Conservation (phyloP, 2,888 invertebrate species). For the Dicyrtoma fusca region DNA sequence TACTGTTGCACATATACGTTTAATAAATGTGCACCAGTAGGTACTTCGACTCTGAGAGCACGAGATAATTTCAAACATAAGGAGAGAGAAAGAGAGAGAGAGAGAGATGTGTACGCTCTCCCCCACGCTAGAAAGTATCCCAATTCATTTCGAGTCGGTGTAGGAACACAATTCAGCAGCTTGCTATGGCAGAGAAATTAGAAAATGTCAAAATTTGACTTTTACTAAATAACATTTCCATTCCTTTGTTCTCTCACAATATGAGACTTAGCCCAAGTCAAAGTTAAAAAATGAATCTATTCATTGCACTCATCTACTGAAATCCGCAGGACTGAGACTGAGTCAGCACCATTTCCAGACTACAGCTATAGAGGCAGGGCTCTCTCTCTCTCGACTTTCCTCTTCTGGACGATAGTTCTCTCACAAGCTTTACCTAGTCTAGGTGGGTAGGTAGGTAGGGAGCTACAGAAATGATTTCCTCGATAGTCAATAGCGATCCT, state of each 20-base stretch:
- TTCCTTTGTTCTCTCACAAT: slow-evolving; percentile 26
- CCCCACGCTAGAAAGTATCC: neutral
- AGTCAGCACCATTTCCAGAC: no score
- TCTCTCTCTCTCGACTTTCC: neutral
- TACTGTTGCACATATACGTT: neutral
- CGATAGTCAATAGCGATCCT: no score
- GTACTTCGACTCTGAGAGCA: neutral
- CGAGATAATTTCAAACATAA: neutral
- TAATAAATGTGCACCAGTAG: no score
- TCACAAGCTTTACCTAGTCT: neutral
- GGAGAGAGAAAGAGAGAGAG: no score
- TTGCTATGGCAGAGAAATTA: slow-evolving; percentile 40
- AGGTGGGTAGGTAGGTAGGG: no score
- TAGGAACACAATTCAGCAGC: neutral
- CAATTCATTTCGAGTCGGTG: neutral
- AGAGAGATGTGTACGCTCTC: neutral
- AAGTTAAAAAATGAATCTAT: slow-evolving; percentile 17
- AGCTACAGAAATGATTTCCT: no score
- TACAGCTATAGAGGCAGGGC: no score
- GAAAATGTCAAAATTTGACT: slow-evolving; percentile 57
- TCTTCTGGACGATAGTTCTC: neutral
- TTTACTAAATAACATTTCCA: slow-evolving; percentile 52
- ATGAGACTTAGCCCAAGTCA: slow-evolving; percentile 11
- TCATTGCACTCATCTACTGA: neutral
- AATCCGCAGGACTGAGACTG: no score